A percentile compares a stretch with the other conserved stretches of the same genome.
These are phyloP conservation scores for Ormyrus rosae DNA, from an alignment of 2,888 invertebrate species.

Conservation along the genomic window DNA sequence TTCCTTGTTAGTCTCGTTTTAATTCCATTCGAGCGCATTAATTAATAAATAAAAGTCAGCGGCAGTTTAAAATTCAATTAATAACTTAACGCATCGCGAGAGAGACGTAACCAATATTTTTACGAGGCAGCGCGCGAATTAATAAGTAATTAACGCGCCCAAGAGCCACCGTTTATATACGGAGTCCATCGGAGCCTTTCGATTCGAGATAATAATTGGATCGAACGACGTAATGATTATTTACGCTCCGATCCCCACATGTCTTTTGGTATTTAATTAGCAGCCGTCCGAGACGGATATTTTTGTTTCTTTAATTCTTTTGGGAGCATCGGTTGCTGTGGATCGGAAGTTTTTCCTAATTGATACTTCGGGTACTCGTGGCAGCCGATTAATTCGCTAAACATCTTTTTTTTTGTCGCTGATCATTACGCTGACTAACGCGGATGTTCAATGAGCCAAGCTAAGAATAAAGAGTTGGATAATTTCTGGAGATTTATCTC, in stretches of 20 bases:
- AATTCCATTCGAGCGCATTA: no score
- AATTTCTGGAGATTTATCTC: no score
- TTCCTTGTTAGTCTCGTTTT: no score
- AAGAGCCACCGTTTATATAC: no score
- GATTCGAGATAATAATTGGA: slow-evolving; percentile 27
- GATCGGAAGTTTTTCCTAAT: slow-evolving; percentile 16
- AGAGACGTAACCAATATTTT: no score
- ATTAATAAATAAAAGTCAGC: no score
- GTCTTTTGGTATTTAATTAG: slow-evolving; percentile 40
- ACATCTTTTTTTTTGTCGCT: background rate
- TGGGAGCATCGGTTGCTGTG: background rate
- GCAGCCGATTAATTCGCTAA: background rate
- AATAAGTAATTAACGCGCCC: no score
- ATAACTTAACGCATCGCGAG: no score
- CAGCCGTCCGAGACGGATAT: slow-evolving; percentile 22
- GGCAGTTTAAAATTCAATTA: no score
- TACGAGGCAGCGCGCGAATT: no score
- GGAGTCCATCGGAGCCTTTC: no score
- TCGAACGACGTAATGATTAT: slow-evolving; percentile 41
- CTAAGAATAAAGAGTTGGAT: background rate
- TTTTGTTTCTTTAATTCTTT: slow-evolving; percentile 25
- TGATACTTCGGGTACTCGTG: slow-evolving; percentile 25
- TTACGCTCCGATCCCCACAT: slow-evolving; percentile 30
- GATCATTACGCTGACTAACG: background rate
- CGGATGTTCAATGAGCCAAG: background rate